Base-by-base conservation (phyloP, 1,140 invertebrate genomes). In the Drosophila lowei region DNA sequence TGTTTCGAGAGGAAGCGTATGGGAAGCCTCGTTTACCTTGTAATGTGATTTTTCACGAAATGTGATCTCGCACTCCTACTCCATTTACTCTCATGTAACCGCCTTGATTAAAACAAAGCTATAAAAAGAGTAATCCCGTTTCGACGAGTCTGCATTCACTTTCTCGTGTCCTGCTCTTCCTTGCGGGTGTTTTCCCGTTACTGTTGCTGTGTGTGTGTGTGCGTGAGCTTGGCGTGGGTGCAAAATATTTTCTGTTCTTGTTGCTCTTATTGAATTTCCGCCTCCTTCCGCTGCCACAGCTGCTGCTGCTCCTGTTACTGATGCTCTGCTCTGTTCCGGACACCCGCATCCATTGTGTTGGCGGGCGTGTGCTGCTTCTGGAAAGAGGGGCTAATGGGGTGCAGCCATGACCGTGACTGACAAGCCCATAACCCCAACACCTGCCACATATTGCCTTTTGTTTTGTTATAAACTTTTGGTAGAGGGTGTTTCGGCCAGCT, bases 371-470 rank as follows among this genome's bases (percentile, higher is more conserved):
- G 30, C 30, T 34, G 30, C 9, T 34, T 34, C 30, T 34, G 30
- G 30, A 3, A 34, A 34, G 30, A 34, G 34, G 34, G 30, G 11
- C 34, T 38, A 38, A 38, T 38, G 60, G 62, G 49, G 47, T 65
- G 58, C 46, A 84, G 72, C 75, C 80, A 42, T 84, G 79, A 79
- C 79, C 75, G 49, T 84, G 79, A 84, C 66, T 79, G 79, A 78
- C 79, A 68, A 38, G 75, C 38, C 58, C 63, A 62, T 72, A 65
- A 75, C 79, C 79, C 75, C 61, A 72, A 54, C 70, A 74, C 60
- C 64, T 64, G 60, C 47, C 54, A 60, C 60, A 55, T 57, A 59
- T 46, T 54, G 52, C 59, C 49, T 42, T 25, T 38, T 60, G 70
- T 74, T 73, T 74, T 65, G 70, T 75, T 72, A 49, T 63, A 63